Evolutionary conservation across 2,113 vertebrate genomes (phyloP), one percentile per base, ranked within the genome.

Genomic region (Odontophorus gujanensis): DNA sequence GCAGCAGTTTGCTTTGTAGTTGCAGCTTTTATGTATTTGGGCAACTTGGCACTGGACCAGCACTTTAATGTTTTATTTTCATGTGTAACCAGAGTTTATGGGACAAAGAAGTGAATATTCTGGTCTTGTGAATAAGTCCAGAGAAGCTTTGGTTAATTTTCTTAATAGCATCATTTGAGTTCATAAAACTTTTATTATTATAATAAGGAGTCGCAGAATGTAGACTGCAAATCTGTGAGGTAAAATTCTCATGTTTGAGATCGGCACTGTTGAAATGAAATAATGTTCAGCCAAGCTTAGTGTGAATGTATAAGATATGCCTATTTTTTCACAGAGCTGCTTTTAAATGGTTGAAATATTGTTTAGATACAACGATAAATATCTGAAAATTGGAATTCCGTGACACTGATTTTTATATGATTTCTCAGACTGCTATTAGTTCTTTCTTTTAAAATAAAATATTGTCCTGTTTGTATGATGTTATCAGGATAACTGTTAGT

Each of bases 171-270:
- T 88, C 68, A 91, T 92, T 93, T 89, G 8, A 61, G 93, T 85
- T 83, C 87, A 87, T 91, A 78, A 95, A 89, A 92, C 22, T 96
- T 95, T 89, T 74, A 86, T 92, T 89, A 80, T 68, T 78, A 11
- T 57, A 94, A 78, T 81, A 93, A 63, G 57, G 61, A 85, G n/a
- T 83, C 59, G 55, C 61, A 82, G 87, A 91, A 94, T 76, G 61
- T 95, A 90, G 85, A 68, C 82, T 81, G 34, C 36, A 57, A 81
- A 53, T 87, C 91, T 91, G 53, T 58, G 38, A 80, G 42, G 43
- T 61, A 90, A 79, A 93, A 78, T 83, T 67, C 22, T 19, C 79
- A 7, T 45, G 48, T 63, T 88, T 92, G 48, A 65, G 61, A 72
- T 95, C 72, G 12, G 45, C 77, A 7, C 22, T 77, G 26, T 77